Evolutionary conservation across 2,113 vertebrate species (phyloP).

Genomic region (Butorides virescens): DNA sequence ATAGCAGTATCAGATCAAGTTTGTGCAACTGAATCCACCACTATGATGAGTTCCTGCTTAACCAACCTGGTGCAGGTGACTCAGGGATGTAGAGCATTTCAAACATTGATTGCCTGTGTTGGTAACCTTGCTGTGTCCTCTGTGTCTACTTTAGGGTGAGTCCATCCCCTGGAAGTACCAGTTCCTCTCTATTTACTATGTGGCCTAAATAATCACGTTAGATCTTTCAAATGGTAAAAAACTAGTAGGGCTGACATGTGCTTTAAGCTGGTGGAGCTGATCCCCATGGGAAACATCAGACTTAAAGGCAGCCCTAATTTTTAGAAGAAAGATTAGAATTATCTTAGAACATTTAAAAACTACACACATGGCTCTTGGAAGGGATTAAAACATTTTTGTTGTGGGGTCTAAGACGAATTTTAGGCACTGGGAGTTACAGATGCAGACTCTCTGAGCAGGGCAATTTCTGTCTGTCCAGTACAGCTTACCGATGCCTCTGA

Average conservation of each 20-base stretch:
- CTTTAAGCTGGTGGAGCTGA: neutral
- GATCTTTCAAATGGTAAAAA: neutral
- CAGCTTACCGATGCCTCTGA: neutral
- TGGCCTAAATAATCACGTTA: neutral
- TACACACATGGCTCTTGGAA: neutral
- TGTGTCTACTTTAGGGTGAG: neutral
- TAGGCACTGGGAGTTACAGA: neutral
- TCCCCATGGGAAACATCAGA: neutral
- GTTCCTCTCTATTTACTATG: neutral
- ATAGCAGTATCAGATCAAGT: neutral
- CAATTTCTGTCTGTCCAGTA: neutral
- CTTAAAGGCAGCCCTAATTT: neutral
- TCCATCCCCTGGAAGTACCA: neutral
- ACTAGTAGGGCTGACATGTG: accelerated
- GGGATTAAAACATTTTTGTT: neutral
- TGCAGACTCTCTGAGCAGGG: neutral
- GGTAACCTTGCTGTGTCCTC: neutral
- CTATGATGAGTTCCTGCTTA: neutral
- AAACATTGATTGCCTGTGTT: accelerated
- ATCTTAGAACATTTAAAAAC: neutral
- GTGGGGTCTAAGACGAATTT: neutral
- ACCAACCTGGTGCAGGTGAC: neutral
- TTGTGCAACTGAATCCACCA: neutral
- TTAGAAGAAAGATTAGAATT: neutral
- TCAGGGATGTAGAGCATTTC: neutral